Evolutionary conservation across 2,113 vertebrate species (phyloP), one percentile per base, ranked within the genome.

Genomic region (Zosterops hypoxanthus): DNA sequence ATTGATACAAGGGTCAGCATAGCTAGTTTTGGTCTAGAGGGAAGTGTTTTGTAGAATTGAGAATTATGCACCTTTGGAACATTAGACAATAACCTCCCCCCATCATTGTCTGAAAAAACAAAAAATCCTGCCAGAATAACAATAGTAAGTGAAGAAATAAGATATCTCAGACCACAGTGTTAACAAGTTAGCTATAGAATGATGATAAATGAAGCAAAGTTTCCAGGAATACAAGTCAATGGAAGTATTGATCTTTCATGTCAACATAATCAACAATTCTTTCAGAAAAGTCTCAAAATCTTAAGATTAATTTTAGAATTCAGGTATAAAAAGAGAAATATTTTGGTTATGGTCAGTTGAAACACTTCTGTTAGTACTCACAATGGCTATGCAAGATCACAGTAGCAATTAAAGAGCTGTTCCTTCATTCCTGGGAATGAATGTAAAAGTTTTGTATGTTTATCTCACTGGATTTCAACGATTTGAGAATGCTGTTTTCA

Each of bases 331-430:
- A 88, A 77, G 6, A 70, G 8, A 65, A 72, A 3, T 26, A 63
- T 46, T 70, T 70, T 36, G 12, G 4, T 68, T 78, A 52, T 12
- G 6, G 23, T 25, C 17, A 33, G 12, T 52, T 78, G 29, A 82
- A 91, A 47, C 8, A 71, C 42, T 79, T 68, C 6, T 60, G 25
- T 60, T 17, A 79, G 24, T 11, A 56, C 19, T 41, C 23, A 5
- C 10, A 46, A 7, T 41, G n/a, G 15, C 41, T 77, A 33, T 34
- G 57, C 0, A 2, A 70, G 24, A 34, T 26, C 3, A 2, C 3
- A n/a, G 4, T 4, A 50, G 39, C 17, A 59, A 17, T n/a, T 70
- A 78, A 31, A 69, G 31, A 70, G 15, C 11, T 60, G 15, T 15
- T 82, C 26, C 31, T 61, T 59, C 52, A 28, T 79, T 90, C 15